These are phyloP conservation scores for Acromyrmex charruanus DNA, from an alignment of 1,140 invertebrate species.

Conservation along the genomic window DNA sequence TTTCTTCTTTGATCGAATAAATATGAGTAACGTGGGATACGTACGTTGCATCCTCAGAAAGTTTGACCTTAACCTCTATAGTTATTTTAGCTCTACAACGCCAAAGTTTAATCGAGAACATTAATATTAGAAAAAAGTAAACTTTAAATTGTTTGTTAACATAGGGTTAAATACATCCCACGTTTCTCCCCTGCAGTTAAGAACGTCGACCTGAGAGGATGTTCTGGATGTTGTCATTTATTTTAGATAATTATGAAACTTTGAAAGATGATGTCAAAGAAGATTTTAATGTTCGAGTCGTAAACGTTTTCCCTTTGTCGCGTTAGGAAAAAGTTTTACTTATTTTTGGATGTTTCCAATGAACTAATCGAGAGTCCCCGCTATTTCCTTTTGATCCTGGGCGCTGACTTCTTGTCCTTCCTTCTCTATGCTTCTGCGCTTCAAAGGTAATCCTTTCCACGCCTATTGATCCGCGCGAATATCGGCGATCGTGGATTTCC, in stretches of 20 bases:
- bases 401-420: constrained; percentile 58
- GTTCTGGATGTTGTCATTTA: background rate
- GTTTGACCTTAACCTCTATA: background rate
- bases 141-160: background rate
- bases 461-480: constrained; percentile 21
- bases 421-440: constrained; percentile 69
- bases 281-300: constrained; percentile 17
- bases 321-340: constrained; percentile 38
- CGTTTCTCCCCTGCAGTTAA: background rate
- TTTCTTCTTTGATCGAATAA: background rate
- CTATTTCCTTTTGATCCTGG: constrained; percentile 53
- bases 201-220: background rate
- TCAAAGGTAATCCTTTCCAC: constrained; percentile 65
- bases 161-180: background rate
- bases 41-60: background rate
- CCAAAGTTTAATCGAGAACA: background rate
- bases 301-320: constrained; percentile 26
- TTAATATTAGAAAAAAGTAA: constrained; percentile 8
- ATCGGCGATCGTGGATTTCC: constrained; percentile 54
- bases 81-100: background rate
- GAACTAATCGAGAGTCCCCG: constrained; percentile 64
- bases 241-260: background rate
- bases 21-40: background rate
- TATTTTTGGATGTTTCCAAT: constrained; percentile 43
- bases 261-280: background rate